These are phyloP conservation scores for Hozukius guyotensis DNA, from an alignment of 2,797 vertebrate genomes.

Conservation along the genomic window DNA sequence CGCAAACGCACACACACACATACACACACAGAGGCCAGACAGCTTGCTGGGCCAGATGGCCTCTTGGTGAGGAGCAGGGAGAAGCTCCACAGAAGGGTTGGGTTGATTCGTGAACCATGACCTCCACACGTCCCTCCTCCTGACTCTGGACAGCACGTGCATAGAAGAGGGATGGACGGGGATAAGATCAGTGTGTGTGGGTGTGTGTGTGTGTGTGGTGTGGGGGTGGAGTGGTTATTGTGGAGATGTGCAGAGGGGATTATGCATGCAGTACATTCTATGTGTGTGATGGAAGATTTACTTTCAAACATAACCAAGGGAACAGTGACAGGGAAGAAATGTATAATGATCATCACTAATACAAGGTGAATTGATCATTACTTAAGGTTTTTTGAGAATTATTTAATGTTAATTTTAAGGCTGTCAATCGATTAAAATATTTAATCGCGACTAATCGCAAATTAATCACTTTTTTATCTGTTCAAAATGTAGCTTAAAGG, in stretches of 20 bases:
- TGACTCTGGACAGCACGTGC: constrained; percentile 45
- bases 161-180: constrained; percentile 14
- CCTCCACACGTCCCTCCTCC: constrained; percentile 56
- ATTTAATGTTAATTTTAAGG: too few species aligned
- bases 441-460: too few species aligned
- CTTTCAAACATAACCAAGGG: constrained; percentile 1
- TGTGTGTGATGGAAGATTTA: constrained; percentile 12
- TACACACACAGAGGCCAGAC: constrained; percentile 35
- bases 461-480: too few species aligned
- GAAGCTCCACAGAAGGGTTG: constrained; percentile 48
- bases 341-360: neutral
- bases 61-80: constrained; percentile 63
- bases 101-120: constrained; percentile 67
- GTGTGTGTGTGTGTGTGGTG: constrained; percentile 19
- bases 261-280: neutral
- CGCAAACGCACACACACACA: constrained; percentile 10
- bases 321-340: neutral
- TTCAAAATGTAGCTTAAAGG: too few species aligned
- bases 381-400: too few species aligned
- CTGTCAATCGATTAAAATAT: too few species aligned
- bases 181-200: constrained; percentile 36
- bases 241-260: constrained; percentile 39
- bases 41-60: constrained; percentile 78
- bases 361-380: neutral
- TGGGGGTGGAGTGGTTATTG: constrained; percentile 29